These are phyloP conservation scores for Caerostris extrusa DNA, from an alignment of 1,140 invertebrate species.

Conservation along the genomic window DNA sequence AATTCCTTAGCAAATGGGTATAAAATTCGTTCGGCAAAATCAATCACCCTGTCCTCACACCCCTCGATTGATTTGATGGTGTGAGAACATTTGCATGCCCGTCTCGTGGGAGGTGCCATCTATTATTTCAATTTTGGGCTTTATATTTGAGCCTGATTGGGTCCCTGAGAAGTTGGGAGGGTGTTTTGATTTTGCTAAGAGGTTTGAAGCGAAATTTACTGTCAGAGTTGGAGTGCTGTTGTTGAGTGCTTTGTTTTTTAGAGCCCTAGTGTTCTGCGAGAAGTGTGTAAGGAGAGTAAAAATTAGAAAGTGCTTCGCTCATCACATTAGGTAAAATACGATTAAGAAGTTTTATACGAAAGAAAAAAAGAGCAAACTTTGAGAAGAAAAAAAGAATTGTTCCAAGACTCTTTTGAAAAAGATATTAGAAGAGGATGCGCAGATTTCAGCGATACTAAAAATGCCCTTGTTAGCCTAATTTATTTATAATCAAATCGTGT, in stretches of 20 bases:
- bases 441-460: not conserved
- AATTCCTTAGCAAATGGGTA: no score
- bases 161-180: constrained; percentile 29
- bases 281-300: not conserved
- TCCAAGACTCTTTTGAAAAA: not conserved
- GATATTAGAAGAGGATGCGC: not conserved
- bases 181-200: constrained; percentile 56
- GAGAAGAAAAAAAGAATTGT: not conserved
- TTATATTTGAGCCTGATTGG: constrained; percentile 28
- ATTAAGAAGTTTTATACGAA: not conserved
- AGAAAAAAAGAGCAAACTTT: not conserved
- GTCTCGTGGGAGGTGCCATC: not conserved
- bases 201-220: not conserved
- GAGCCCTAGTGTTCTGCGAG: not conserved
- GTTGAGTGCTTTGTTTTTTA: not conserved
- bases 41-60: no score
- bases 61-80: no score
- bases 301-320: constrained; percentile 4
- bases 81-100: constrained; percentile 39
- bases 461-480: not conserved
- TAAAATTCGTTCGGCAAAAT: no score
- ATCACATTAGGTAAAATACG: not conserved
- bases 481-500: not conserved
- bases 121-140: constrained; percentile 38
- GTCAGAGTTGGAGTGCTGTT: not conserved